Conservation (phyloP, 2,888 invertebrate genomes). For the Gari tellinella region DNA sequence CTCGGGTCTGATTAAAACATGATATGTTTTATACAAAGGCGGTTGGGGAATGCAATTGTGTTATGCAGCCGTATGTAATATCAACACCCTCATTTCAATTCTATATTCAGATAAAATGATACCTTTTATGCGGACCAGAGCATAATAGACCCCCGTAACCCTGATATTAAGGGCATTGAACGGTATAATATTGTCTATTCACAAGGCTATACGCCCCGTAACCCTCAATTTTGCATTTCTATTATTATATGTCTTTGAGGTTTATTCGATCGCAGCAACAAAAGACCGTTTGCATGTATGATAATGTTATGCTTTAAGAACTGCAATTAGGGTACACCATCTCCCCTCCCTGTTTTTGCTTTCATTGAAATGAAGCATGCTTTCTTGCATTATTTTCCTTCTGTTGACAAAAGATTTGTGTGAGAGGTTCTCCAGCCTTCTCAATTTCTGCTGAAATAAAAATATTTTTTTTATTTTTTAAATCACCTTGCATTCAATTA, state of each 20-base stretch:
- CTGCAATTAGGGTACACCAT: slow-evolving; percentile 1
- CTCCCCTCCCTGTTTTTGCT: not conserved
- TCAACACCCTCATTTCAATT: slow-evolving; percentile 23
- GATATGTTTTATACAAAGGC: not conserved
- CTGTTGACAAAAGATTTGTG: too few species aligned
- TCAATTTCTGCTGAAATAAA: too few species aligned
- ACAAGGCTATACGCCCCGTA: slow-evolving; percentile 16
- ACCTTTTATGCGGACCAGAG: slow-evolving; percentile 21
- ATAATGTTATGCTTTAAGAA: slow-evolving; percentile 4
- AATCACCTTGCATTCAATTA: too few species aligned
- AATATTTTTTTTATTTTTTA: too few species aligned
- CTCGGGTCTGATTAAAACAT: slow-evolving; percentile 23
- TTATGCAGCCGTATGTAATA: slow-evolving; percentile 29
- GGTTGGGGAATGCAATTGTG: slow-evolving; percentile 27
- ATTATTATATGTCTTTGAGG: slow-evolving; percentile 14
- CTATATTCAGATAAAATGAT: slow-evolving; percentile 36
- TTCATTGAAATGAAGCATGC: not conserved
- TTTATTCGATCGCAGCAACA: slow-evolving; percentile 10
- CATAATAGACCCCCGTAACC: slow-evolving; percentile 36
- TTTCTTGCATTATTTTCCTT: slow-evolving; percentile 6
- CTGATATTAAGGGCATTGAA: slow-evolving; percentile 39
- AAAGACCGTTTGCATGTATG: slow-evolving; percentile 7
- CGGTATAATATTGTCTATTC: slow-evolving; percentile 33
- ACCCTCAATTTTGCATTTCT: slow-evolving; percentile 33
- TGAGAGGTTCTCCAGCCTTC: too few species aligned